Evolutionary conservation across 53 echinoderm and acorn worm species (phyloP).

Genomic region (Hippasteria phrygiana): DNA sequence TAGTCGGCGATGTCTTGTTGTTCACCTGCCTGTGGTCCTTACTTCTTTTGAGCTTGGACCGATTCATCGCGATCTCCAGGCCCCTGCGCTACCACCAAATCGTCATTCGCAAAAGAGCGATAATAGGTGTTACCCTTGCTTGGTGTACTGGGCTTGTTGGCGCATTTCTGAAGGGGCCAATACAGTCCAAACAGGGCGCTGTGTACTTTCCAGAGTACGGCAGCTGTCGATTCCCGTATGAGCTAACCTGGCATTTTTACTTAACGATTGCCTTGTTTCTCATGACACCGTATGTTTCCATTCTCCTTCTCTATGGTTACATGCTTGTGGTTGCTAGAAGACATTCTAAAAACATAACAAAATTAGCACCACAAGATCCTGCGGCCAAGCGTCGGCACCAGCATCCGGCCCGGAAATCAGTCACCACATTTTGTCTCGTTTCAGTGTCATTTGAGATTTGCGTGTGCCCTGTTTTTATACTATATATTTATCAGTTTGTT

Average conservation of each 20-base stretch:
- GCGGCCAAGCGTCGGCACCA: background rate
- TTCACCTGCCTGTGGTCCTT: background rate
- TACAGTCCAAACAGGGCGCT: background rate
- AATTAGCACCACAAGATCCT: background rate
- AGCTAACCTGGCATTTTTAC: background rate
- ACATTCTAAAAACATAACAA: constrained; percentile 14
- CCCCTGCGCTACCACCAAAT: constrained; percentile 21
- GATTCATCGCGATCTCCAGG: background rate
- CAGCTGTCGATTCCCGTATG: background rate
- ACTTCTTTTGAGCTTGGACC: background rate
- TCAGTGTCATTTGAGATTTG: background rate
- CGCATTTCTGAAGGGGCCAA: background rate
- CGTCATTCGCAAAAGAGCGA: background rate
- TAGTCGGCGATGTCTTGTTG: background rate
- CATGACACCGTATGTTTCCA: background rate
- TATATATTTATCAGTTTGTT: background rate
- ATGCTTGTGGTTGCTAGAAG: constrained; percentile 12
- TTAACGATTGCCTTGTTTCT: background rate
- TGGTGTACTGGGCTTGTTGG: background rate
- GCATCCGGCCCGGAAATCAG: background rate
- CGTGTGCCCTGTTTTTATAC: background rate
- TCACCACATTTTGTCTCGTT: background rate
- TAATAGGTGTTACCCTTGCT: background rate
- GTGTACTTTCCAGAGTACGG: background rate
- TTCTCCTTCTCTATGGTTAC: background rate